Evolutionary conservation across 2,797 vertebrate species (phyloP).

Genomic region (Necrosyrtes monachus): DNA sequence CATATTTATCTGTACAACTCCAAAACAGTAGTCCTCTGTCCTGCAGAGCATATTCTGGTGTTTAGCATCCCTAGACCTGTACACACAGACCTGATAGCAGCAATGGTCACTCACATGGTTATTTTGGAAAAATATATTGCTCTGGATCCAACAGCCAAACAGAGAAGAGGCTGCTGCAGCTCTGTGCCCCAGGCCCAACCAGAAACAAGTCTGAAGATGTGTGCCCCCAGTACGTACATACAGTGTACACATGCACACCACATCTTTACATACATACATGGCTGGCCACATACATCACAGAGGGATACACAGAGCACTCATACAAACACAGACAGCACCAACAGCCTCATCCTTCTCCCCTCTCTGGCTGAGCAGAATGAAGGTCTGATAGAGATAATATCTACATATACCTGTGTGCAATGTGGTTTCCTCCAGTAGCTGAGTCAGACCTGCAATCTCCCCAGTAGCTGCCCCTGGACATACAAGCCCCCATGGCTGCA

Average conservation of each 20-base stretch:
- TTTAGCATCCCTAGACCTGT: neutral
- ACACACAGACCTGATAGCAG: neutral
- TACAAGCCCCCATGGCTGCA: neutral
- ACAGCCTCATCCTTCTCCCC: neutral
- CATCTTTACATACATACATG: neutral
- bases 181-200: neutral
- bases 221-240: no score
- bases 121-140: neutral
- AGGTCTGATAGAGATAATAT: neutral
- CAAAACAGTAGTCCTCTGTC: neutral
- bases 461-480: neutral
- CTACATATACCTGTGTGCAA: neutral
- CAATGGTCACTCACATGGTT: neutral
- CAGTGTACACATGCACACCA: neutral
- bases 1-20: neutral
- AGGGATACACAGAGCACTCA: neutral
- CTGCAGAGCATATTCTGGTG: neutral
- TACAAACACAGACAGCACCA: neutral
- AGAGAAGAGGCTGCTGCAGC: neutral
- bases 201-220: neutral
- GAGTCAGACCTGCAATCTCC: neutral
- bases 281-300: neutral
- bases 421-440: neutral
- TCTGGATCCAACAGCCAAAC: neutral
- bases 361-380: neutral